A percentile compares a stretch with the other conserved stretches of the same genome.
These are phyloP conservation scores for Spongilla lacustris DNA, from an alignment of 37 sponge, comb jelly and placozoan species.

Conservation along the genomic window DNA sequence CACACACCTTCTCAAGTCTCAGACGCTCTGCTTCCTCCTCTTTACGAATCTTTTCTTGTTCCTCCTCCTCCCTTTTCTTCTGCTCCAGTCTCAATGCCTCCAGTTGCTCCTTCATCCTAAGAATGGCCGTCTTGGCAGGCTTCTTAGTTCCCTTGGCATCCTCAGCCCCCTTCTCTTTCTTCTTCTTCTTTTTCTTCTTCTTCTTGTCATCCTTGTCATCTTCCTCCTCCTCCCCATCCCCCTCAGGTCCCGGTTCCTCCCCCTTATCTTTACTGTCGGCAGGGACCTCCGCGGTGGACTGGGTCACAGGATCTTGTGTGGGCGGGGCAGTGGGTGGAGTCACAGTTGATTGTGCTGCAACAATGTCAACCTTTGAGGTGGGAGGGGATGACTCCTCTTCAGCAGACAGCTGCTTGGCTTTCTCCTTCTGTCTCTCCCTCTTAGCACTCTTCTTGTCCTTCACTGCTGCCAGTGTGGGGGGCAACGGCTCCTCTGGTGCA, in stretches of 20 bases:
- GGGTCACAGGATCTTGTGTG: background rate
- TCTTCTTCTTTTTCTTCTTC: conserved; percentile 85
- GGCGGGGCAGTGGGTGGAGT: background rate
- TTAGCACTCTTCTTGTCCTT: conserved; percentile 47
- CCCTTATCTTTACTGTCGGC: conserved; percentile 2
- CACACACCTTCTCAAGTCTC: conserved; percentile 51
- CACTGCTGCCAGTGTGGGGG: no score
- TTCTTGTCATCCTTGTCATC: conserved; percentile 21
- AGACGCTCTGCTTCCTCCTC: conserved; percentile 79
- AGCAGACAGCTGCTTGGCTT: background rate
- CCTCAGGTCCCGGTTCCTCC: conserved; percentile 29
- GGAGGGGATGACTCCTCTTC: background rate
- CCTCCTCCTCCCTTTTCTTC: conserved; percentile 76
- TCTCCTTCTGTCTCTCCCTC: conserved; percentile 46
- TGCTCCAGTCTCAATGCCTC: conserved; percentile 66
- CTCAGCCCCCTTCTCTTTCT: conserved; percentile 64
- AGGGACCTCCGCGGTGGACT: background rate
- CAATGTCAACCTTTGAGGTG: background rate
- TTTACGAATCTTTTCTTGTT: conserved; percentile 38
- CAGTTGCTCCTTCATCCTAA: conserved; percentile 66
- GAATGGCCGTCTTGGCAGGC: conserved; percentile 46
- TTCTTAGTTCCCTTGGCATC: conserved; percentile 20
- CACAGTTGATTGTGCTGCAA: background rate
- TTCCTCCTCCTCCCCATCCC: conserved; percentile 26
- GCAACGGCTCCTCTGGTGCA: no score